These are phyloP conservation scores for Brenthis daphne DNA, from an alignment of 2,888 invertebrate genomes.

Conservation along the genomic window DNA sequence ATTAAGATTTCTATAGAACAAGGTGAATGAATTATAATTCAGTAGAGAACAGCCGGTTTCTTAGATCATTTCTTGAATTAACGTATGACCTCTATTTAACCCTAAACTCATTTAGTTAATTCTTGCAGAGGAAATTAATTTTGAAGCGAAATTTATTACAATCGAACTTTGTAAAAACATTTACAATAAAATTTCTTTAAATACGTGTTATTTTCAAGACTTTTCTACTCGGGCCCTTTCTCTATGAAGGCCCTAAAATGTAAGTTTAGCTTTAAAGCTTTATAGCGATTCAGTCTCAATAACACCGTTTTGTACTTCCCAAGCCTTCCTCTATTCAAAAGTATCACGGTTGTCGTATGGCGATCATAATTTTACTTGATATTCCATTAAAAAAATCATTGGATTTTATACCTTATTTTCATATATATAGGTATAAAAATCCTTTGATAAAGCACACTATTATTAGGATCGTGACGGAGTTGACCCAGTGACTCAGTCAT, in stretches of 20 bases:
- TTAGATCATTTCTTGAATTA: conserved; percentile 18
- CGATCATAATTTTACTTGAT: conserved; percentile 35
- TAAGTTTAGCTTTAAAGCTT: conserved; percentile 13
- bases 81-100: conserved; percentile 18
- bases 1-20: conserved; percentile 3
- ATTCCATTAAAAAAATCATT: conserved; percentile 9
- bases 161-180: not conserved
- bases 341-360: conserved; percentile 31
- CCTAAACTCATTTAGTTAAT: conserved; percentile 12
- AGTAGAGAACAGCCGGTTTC: conserved; percentile 3
- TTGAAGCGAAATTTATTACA: not conserved
- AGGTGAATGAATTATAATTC: conserved; percentile 12
- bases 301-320: conserved; percentile 26
- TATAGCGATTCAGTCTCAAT: conserved; percentile 21
- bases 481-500: conserved; percentile 36
- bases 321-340: conserved; percentile 28
- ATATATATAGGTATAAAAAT: not conserved
- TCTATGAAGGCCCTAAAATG: conserved; percentile 5
- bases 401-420: not conserved
- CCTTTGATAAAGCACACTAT: not conserved
- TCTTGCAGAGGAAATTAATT: conserved; percentile 8
- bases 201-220: not conserved
- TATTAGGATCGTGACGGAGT: conserved; percentile 33
- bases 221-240: not conserved
- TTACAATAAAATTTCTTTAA: not conserved